Conservation (phyloP, 2,888 invertebrate species). For the Epinotia bilunana region DNA sequence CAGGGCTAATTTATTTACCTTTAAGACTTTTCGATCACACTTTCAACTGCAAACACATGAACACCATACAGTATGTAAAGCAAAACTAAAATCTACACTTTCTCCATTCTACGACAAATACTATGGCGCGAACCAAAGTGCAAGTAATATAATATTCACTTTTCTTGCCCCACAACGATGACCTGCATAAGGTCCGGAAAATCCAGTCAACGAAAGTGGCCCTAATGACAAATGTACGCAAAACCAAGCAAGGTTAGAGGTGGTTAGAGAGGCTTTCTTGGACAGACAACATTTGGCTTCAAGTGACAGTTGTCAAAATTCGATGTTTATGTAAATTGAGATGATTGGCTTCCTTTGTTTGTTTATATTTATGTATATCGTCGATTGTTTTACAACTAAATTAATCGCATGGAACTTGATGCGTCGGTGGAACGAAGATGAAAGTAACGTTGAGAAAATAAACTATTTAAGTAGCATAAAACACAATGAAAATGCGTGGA, state of each 20-base stretch:
- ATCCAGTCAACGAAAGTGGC: conserved; percentile 40
- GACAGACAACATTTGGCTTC: conserved; percentile 17
- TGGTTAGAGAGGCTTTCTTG: conserved; percentile 30
- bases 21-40: not conserved
- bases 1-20: not conserved
- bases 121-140: conserved; percentile 26
- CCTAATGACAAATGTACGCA: conserved; percentile 24
- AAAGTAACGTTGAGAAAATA: no score
- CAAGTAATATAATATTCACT: conserved; percentile 34
- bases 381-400: not conserved
- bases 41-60: not conserved
- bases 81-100: conserved; percentile 13
- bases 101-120: conserved; percentile 2
- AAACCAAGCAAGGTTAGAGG: conserved; percentile 29
- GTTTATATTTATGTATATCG: not conserved
- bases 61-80: not conserved
- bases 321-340: conserved; percentile 31
- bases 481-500: no score
- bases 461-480: no score
- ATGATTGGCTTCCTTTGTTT: not conserved
- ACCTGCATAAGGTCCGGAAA: conserved; percentile 35
- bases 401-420: not conserved
- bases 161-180: conserved; percentile 25
- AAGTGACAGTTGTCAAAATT: conserved; percentile 34
- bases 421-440: no score